These are phyloP conservation scores for Leptinotarsa rubiginosa DNA, from an alignment of 2,888 invertebrate genomes.

Conservation along the genomic window DNA sequence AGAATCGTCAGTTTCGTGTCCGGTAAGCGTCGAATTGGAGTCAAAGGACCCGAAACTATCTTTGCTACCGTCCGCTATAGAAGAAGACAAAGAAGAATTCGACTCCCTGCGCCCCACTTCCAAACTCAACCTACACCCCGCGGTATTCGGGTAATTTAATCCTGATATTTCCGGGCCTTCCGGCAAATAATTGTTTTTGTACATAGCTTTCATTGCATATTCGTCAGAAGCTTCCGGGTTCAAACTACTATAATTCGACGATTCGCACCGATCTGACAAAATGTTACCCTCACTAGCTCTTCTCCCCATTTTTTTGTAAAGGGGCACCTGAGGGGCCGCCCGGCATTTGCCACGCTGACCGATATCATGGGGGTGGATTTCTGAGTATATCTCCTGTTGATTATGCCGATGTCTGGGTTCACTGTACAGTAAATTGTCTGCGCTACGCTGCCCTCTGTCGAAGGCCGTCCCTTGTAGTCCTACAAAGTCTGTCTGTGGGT, in stretches of 20 bases:
- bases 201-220: slow-evolving; percentile 52
- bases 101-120: slow-evolving; percentile 70
- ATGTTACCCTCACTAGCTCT: slow-evolving; percentile 69
- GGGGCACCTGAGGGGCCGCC: slow-evolving; percentile 65
- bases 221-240: slow-evolving; percentile 35
- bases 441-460: slow-evolving; percentile 52
- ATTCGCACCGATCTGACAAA: slow-evolving; percentile 50
- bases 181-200: slow-evolving; percentile 49
- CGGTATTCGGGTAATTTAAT: slow-evolving; percentile 54
- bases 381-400: slow-evolving; percentile 53
- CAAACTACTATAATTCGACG: slow-evolving; percentile 40
- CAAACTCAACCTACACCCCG: slow-evolving; percentile 66
- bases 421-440: slow-evolving; percentile 46
- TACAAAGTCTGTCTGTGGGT: slow-evolving; percentile 54
- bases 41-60: slow-evolving; percentile 78
- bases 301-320: slow-evolving; percentile 65
- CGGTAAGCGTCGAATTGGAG: slow-evolving; percentile 76
- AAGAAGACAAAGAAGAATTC: slow-evolving; percentile 73
- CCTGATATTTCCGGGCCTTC: slow-evolving; percentile 40
- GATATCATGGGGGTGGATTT: slow-evolving; percentile 59
- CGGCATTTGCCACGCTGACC: slow-evolving; percentile 59
- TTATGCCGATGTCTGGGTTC: slow-evolving; percentile 31
- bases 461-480: slow-evolving; percentile 54
- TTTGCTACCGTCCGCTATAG: slow-evolving; percentile 74
- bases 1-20: slow-evolving; percentile 77